Evolutionary conservation across 2,888 invertebrate genomes (phyloP), one percentile per base, ranked within the genome.

Genomic region (Aquatica leii): DNA sequence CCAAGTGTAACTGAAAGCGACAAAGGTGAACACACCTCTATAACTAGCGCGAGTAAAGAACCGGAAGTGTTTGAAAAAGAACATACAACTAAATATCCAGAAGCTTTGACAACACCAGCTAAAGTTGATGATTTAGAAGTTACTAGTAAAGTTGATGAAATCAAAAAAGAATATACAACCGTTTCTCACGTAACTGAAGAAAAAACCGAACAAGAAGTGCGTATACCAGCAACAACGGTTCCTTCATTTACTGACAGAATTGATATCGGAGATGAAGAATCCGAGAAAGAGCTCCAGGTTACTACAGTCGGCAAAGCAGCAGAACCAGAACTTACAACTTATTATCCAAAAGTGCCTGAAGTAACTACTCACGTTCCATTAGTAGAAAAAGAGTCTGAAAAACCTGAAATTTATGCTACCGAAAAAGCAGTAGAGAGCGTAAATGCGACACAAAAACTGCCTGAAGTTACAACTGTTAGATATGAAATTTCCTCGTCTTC

Each of bases 211-310:
- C 52, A 52, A 24, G 73, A 80, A 57, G 83, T 82, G 73, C 65
- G 76, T 40, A 58, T 41, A 65, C 74, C 80, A 1, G 82, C 81
- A 72, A 82, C 82, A 24, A 34, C 40, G 1, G 53, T 31, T 24
- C 50, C 58, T 37, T 51, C 60, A 37, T 2, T 24, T 2, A 24
- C 6, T 24, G 24, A 24, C n/a, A n/a, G n/a, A n/a, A n/a, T n/a
- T n/a, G n/a, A n/a, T n/a, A n/a, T n/a, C n/a, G n/a, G n/a, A 24
- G 24, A 4, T 4, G 4, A 24, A 24, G 6, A 2, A 24, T 6
- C 24, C 6, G 24, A 4, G 2, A 24, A 24, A 24, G 24, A 24
- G 6, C 24, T 4, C 6, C 4, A 24, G 24, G 24, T 24, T 24
- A 24, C 24, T 24, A 24, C 24, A 6, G 24, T 4, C 2, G 24